Conservation (phyloP, 2,113 vertebrate genomes). For the Catharus fuscescens region DNA sequence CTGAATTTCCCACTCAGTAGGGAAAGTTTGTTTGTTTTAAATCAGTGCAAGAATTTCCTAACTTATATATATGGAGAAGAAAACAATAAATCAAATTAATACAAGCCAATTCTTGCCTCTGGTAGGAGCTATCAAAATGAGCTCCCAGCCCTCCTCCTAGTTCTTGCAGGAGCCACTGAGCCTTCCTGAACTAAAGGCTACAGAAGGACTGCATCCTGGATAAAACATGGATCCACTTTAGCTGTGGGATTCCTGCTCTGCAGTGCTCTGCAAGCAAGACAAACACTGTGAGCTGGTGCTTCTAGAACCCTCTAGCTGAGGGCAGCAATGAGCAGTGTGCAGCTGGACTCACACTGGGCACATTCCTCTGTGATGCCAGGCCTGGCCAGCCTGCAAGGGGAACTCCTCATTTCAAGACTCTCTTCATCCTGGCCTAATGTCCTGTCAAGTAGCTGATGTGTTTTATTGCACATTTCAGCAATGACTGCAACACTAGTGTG, state of each 20-base stretch:
- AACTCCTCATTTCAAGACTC: not conserved
- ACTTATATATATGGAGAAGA: not conserved
- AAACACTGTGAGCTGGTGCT: not conserved
- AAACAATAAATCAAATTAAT: not conserved
- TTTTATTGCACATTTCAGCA: not conserved
- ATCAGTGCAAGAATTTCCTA: not conserved
- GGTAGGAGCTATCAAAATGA: not conserved
- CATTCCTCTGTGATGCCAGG: not conserved
- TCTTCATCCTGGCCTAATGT: not conserved
- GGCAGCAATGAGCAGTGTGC: not conserved
- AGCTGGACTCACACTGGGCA: not conserved
- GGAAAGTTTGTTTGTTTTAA: constrained; percentile 11
- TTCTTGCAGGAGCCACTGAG: not conserved
- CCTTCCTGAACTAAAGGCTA: not conserved
- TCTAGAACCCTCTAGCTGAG: not conserved
- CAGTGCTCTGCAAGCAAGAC: not conserved
- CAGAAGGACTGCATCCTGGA: not conserved
- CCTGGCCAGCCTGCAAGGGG: not conserved
- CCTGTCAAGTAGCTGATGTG: not conserved
- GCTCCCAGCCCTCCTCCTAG: not conserved
- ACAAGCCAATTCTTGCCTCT: not conserved
- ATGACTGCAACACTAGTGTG: accelerated
- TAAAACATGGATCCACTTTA: accelerated
- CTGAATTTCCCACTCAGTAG: not conserved
- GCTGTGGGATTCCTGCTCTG: not conserved